Evolutionary conservation across 2,113 vertebrate species (phyloP), one percentile per base, ranked within the genome.

Genomic region (Arvicanthis niloticus): DNA sequence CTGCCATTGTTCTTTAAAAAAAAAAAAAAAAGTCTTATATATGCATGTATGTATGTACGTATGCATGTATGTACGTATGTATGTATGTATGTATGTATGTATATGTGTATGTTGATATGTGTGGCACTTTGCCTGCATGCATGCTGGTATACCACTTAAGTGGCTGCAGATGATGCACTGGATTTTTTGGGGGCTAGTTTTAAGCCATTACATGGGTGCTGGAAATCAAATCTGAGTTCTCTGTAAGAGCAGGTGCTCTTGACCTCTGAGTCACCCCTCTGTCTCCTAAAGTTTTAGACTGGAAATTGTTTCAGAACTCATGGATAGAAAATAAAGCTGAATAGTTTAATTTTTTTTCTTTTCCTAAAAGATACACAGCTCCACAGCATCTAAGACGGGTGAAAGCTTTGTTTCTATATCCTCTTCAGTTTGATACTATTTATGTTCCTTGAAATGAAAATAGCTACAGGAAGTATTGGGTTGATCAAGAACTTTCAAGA

Each of bases 401-500:
- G 56, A 68, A 73, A 78, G 67, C 48, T 73, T 67, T 40, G 62
- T 91, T 91, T 86, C 51, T 95, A 24, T 0, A 73, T 29, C 24
- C 84, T 88, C 58, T 89, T 91, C n/a, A 85, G 16, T 75, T 86
- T 89, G 72, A 60, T 60, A 62, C 22, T 84, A 31, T 37, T 22
- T 51, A 51, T 88, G 34, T 84, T 89, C 77, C 68, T 80, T 93
- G 60, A 70, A 89, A 89, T 67, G 81, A 37, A 94, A 91, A 86
- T 24, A 94, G 24, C 76, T 58, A 60, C 16, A 76, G 65, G 80
- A 91, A 76, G 45, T 70, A 45, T 8, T 48, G 40, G 94, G 40
- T 24, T 85, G 62, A 91, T 70, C 40, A 81, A 91, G 58, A 92
- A 91, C 58, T 91, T 96, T 80, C 51, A 89, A 78, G 88, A 90